Conservation (phyloP, 2,888 invertebrate species). For the Hypsopygia costalis region DNA sequence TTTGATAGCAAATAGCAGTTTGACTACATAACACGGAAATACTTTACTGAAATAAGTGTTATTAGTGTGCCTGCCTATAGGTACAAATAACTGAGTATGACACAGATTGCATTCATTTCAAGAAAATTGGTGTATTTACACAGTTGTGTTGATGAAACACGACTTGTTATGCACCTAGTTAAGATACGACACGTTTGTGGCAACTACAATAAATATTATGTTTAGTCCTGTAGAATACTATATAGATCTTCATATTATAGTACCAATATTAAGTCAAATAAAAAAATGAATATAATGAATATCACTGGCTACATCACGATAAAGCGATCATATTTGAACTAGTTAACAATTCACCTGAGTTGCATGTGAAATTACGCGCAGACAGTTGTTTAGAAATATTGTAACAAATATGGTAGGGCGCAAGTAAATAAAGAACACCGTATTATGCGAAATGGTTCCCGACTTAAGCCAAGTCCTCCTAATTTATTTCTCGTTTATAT, state of each 20-base stretch:
- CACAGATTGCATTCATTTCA: slow-evolving; percentile 25
- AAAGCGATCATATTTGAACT: neutral
- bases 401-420: slow-evolving; percentile 28
- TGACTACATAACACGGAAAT: neutral
- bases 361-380: slow-evolving; percentile 11
- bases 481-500: too few relatives aligned
- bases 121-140: slow-evolving; percentile 14
- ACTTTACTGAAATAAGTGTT: neutral
- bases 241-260: slow-evolving; percentile 36
- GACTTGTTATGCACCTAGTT: slow-evolving; percentile 28
- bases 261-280: slow-evolving; percentile 25
- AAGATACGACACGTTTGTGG: slow-evolving; percentile 29
- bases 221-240: slow-evolving; percentile 32
- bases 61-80: neutral
- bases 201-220: slow-evolving; percentile 40
- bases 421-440: slow-evolving; percentile 48
- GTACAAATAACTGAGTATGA: neutral
- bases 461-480: neutral
- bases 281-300: slow-evolving; percentile 28
- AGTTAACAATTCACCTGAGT: slow-evolving; percentile 26
- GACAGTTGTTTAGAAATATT: slow-evolving; percentile 18
- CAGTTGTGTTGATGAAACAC: slow-evolving; percentile 13
- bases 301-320: slow-evolving; percentile 31
- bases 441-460: slow-evolving; percentile 27
- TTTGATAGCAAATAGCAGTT: neutral